These are phyloP conservation scores for Drosophila seguyi DNA, from an alignment of 1,140 invertebrate species.

Conservation along the genomic window DNA sequence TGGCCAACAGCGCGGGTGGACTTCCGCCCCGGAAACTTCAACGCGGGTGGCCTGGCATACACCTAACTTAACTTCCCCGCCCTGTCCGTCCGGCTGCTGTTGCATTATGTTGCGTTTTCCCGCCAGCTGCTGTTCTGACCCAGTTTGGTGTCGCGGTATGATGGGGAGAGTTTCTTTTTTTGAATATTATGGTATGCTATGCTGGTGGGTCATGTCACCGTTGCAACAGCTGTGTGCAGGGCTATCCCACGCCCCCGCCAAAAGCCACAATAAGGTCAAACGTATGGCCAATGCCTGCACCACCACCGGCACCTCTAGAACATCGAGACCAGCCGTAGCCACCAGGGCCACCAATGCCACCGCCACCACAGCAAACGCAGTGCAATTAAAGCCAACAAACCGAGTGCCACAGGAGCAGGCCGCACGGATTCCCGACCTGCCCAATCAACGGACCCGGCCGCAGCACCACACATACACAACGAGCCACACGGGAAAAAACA, in stretches of 20 bases:
- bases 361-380: constrained; percentile 50
- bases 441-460: constrained; percentile 64
- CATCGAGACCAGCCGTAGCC: not conserved
- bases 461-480: constrained; percentile 26
- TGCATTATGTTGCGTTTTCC: constrained; percentile 32
- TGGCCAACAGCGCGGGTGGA: constrained; percentile 9
- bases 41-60: constrained; percentile 1
- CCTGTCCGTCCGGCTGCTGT: constrained; percentile 10
- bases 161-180: constrained; percentile 12
- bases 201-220: constrained; percentile 32
- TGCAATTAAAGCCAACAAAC: constrained; percentile 74
- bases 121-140: constrained; percentile 43
- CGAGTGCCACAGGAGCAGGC: constrained; percentile 40
- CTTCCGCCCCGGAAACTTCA: constrained; percentile 9
- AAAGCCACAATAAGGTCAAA: constrained; percentile 75
- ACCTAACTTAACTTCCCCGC: constrained; percentile 13
- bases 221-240: constrained; percentile 34
- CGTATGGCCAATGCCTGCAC: constrained; percentile 27
- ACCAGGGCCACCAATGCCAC: constrained; percentile 8
- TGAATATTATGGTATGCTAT: constrained; percentile 14
- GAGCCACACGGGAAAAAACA: not conserved
- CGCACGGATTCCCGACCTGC: constrained; percentile 37
- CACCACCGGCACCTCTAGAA: constrained; percentile 5
- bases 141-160: constrained; percentile 25
- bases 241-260: constrained; percentile 43